Percentiles rank a stretch among this genome's conserved stretches.
These are phyloP conservation scores for Macropus fuliginosus DNA, from an alignment of 2,797 vertebrate species.

Conservation along the genomic window DNA sequence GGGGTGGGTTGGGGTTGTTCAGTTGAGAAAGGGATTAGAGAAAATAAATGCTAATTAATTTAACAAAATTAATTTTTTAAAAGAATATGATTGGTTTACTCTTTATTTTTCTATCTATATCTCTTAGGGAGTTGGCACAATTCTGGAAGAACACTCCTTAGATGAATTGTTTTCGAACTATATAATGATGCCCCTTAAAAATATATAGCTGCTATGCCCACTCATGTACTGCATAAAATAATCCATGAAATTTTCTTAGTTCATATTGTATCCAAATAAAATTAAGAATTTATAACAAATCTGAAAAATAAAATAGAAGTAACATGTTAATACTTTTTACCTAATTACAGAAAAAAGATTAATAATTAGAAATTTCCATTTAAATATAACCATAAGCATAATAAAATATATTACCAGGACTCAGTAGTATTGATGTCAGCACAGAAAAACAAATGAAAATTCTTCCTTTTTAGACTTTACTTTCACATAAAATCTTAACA, in stretches of 20 bases:
- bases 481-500: background rate
- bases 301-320: background rate
- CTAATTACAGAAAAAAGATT: background rate
- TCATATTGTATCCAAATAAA: background rate
- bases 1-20: background rate
- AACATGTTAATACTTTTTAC: background rate
- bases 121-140: background rate
- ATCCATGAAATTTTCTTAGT: background rate
- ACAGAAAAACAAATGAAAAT: background rate
- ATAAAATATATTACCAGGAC: background rate
- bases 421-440: background rate
- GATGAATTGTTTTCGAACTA: background rate
- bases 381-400: background rate
- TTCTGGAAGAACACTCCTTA: background rate
- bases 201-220: no score
- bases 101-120: background rate
- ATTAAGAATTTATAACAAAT: background rate
- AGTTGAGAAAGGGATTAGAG: background rate
- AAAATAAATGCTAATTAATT: background rate
- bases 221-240: background rate
- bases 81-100: background rate
- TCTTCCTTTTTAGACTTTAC: background rate
- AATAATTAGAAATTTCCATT: background rate
- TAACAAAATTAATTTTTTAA: background rate
- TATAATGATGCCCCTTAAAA: background rate